Base-by-base conservation (phyloP, 2,888 invertebrate genomes). In the Melipona bicolor region DNA sequence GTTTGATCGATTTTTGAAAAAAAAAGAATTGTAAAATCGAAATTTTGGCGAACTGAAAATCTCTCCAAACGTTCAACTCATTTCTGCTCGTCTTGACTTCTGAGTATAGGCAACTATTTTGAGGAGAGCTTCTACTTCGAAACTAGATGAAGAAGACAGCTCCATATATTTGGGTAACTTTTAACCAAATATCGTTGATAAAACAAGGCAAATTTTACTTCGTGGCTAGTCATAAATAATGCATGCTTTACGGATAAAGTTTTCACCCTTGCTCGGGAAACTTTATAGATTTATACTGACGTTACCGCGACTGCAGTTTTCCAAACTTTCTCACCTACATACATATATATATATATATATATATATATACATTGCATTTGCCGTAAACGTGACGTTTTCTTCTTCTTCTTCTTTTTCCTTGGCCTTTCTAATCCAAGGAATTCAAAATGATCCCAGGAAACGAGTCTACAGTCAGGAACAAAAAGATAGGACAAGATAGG, bases 201-300 rank as follows among this genome's bases (percentile, higher is more conserved):
- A 27, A 79, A 68, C 75, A 59, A 36, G 50, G 24, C 9, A 50
- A 61, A 36, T 27, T 59, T 32, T 56, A 59, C 15, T 59, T 24
- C 19, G 43, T 43, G 32, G 61, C 32, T 50, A 24, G 52, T 64
- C 69, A 68, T 79, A 76, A 79, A 76, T 79, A 79, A 79, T 79
- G 76, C 76, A 76, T 79, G 21, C 36, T 32, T 21, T n/a, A n/a
- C n/a, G 43, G 17, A 62, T 27, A 52, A 79, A 76, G 52, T 79
- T 79, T 56, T 62, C 54, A 52, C 9, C 43, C 15, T 5, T n/a
- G 43, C 19, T 76, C 62, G 52, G 52, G 54, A 52, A 54, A 43
- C 76, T 79, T 62, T 43, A 32, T 27, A 68, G 43, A 79, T 79
- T 75, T 69, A 68, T 76, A 68, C 54, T 36, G 27, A 50, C 15